Evolutionary conservation across 2,113 vertebrate genomes (phyloP).

Genomic region (Gorsachius goisagi): DNA sequence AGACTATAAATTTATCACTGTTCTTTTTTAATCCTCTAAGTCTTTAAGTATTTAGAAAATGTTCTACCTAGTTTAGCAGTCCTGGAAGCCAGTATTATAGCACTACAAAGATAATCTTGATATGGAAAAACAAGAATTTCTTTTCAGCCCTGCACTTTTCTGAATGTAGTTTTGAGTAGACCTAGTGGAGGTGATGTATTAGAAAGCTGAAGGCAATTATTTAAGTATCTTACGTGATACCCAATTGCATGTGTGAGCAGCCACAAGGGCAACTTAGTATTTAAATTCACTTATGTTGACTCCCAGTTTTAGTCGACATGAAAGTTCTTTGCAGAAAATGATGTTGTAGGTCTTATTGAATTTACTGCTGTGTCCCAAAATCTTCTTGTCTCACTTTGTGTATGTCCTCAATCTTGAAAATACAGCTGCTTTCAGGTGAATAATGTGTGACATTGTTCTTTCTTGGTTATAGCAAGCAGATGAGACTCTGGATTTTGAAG

Average conservation of each 20-base stretch:
- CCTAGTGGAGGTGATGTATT: background rate
- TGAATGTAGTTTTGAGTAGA: background rate
- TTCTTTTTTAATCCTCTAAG: background rate
- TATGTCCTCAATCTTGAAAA: background rate
- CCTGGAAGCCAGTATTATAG: background rate
- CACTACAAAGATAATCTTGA: background rate
- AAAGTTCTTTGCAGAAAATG: background rate
- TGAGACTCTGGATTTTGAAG: constrained; percentile 97
- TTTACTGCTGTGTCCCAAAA: background rate
- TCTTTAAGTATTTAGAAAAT: background rate
- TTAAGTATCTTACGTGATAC: background rate
- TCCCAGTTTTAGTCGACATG: background rate
- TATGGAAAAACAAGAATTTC: background rate
- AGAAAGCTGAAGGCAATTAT: background rate
- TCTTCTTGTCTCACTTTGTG: background rate
- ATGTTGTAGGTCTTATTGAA: background rate
- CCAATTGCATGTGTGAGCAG: background rate
- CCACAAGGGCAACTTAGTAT: background rate
- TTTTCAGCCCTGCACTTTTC: background rate
- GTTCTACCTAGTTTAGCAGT: background rate
- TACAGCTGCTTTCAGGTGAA: background rate
- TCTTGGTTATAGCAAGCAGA: constrained; percentile 92
- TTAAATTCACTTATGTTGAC: background rate
- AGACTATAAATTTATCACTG: background rate
- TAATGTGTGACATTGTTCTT: constrained; percentile 37